Evolutionary conservation across 2,797 vertebrate species (phyloP), one percentile per base, ranked within the genome.

Genomic region (Danionella dracula): DNA sequence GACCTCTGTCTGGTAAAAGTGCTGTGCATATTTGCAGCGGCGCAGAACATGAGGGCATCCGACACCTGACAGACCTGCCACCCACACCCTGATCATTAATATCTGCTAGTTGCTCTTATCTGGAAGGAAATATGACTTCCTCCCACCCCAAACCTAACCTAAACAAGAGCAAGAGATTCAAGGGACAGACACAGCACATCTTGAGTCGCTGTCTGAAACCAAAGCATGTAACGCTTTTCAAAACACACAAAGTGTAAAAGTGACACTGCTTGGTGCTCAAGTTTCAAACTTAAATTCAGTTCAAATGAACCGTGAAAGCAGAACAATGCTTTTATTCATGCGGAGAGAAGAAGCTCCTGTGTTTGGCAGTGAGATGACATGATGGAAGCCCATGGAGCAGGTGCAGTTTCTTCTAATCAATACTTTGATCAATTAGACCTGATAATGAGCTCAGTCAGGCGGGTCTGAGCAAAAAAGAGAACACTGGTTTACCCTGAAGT

Each of bases 1-100:
- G 35, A 67, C 45, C 37, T 44, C 31, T 1, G 21, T 67, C 65
- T 51, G 70, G 68, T 70, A 57, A 73, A 74, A 74, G 74, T 64
- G 45, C 31, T 73, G 64, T 66, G 56, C 79, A 82, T 80, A 69
- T 75, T 67, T 60, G 62, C 76, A 78, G 68, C 77, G 49, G 79
- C 78, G 84, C 83, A 71, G 75, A 84, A 80, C 85, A 84, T 83
- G 15, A 72, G 78, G 86, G 83, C 57, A 48, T 37, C 63, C 60
- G 42, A 73, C 74, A 81, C 69, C 78, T 71, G 46, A 75, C 42
- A 16, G 21, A 29, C 45, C 31, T 37, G 12, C n/a, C 34, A 32
- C 40, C 68, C 37, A 62, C 27, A 66, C 68, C 73, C 65, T 59
- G 16, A 68, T 71, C 63, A 68, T 19, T 51, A 56, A 44, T 42